Evolutionary conservation across 2,888 invertebrate genomes (phyloP), one percentile per base, ranked within the genome.

Genomic region (Diplolepis rosae): DNA sequence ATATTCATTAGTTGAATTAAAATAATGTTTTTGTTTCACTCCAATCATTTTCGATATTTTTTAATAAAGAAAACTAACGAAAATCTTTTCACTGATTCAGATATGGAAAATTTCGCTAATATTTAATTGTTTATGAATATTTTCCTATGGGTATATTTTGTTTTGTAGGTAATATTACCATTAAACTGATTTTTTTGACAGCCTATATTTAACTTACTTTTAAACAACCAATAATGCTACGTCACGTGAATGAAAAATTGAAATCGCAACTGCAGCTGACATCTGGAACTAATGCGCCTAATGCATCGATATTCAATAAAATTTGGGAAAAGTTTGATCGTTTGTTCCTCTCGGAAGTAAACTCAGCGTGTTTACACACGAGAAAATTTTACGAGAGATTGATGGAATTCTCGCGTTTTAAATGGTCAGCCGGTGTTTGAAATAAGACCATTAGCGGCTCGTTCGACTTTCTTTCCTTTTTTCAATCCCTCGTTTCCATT

Each of bases 321-420:
- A 82, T 77, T 81, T 80, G 68, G 74, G 75, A 74, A 80, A 56
- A 71, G 35, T 74, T 69, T 68, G 65, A 77, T 69, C 68, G 65
- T 70, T 74, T 72, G 72, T 69, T 75, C 72, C 65, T 69, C 76
- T 35, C 67, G 52, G 71, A 78, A 77, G 73, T 65, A 65, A 71
- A 67, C 73, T 66, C 66, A 73, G 70, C 61, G 77, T 87, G 85
- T 87, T 87, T 85, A 86, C 84, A 85, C 82, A 80, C 77, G 83
- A 78, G 80, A 77, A 82, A 80, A 81, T 85, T 82, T 79, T 75
- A 79, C 76, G 77, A 80, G 82, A 86, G 85, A 87, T 87, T 81
- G 82, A 86, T 87, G 69, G 72, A 79, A 79, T 80, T 79, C 78
- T 77, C 66, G 66, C 71, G 72, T 70, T 78, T 79, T 82, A 84